These are phyloP conservation scores for Hyles lineata DNA, from an alignment of 2,888 invertebrate species.

Conservation along the genomic window DNA sequence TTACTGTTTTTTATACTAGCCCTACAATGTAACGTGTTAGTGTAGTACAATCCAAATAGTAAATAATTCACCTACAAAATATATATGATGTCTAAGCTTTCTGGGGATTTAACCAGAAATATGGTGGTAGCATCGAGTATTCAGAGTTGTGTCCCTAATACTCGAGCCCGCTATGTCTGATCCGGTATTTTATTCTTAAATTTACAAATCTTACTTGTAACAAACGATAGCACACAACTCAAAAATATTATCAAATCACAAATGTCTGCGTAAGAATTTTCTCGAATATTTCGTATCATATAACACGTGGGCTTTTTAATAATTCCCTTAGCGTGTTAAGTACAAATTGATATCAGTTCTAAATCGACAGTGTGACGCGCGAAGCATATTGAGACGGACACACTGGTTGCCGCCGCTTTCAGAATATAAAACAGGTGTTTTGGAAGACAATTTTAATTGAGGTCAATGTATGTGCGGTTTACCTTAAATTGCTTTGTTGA, in stretches of 20 bases:
- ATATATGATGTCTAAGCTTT: no score
- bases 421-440: conserved; percentile 69
- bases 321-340: conserved; percentile 63
- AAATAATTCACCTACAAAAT: no score
- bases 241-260: background rate
- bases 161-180: no score
- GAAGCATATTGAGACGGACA: conserved; percentile 69
- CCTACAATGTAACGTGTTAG: no score
- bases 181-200: no score
- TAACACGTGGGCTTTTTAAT: conserved; percentile 46
- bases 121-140: no score
- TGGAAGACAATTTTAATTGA: conserved; percentile 51
- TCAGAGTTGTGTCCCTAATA: no score
- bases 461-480: conserved; percentile 47
- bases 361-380: conserved; percentile 67
- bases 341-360: conserved; percentile 81
- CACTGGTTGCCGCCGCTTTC: conserved; percentile 52
- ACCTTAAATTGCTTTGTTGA: conserved; percentile 40
- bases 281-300: conserved; percentile 21
- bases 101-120: no score
- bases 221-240: no score
- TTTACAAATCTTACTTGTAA: no score
- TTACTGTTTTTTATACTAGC: no score
- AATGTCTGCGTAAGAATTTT: conserved; percentile 9
- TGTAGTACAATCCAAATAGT: no score